A percentile compares a stretch with the other conserved stretches of the same genome.
These are phyloP conservation scores for Caenorhabditis sp. DNA, from an alignment of 2,888 invertebrate species.

Conservation along the genomic window DNA sequence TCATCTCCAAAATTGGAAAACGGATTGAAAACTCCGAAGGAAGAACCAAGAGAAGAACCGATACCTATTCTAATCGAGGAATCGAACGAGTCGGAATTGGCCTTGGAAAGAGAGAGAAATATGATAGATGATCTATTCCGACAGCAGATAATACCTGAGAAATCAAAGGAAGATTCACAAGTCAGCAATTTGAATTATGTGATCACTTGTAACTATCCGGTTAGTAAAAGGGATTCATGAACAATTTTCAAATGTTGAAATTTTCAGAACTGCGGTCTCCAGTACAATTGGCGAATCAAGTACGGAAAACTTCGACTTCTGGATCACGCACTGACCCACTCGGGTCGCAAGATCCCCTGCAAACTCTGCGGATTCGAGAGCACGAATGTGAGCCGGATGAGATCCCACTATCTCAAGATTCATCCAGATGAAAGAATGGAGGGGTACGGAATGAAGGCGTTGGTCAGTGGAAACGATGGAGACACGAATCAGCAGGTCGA, in stretches of 20 bases:
- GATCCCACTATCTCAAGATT: constrained; percentile 49
- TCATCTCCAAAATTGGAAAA: background rate
- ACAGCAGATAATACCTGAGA: background rate
- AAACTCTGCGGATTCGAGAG: constrained; percentile 51
- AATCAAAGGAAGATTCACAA: constrained; percentile 34
- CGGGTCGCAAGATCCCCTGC: constrained; percentile 37
- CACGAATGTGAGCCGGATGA: constrained; percentile 56
- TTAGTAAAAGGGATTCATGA: too few relatives aligned
- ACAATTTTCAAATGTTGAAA: too few relatives aligned
- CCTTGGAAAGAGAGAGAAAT: constrained; percentile 5
- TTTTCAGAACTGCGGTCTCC: constrained; percentile 48
- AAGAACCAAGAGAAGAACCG: constrained; percentile 18
- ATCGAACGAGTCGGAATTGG: constrained; percentile 3
- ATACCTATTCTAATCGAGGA: background rate
- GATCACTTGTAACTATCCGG: constrained; percentile 43
- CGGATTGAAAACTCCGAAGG: constrained; percentile 12
- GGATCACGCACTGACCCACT: constrained; percentile 59
- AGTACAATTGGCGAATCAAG: constrained; percentile 57
- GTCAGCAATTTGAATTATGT: constrained; percentile 17
- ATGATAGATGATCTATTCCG: constrained; percentile 25
- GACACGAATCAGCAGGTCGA: constrained; percentile 16
- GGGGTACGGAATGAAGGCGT: constrained; percentile 62
- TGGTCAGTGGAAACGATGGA: constrained; percentile 25
- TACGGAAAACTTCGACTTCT: constrained; percentile 62
- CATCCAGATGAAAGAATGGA: constrained; percentile 47